phyloP scores from a whole-genome alignment of 2,888 invertebrate species.

The Pyrrhia umbra region DNA sequence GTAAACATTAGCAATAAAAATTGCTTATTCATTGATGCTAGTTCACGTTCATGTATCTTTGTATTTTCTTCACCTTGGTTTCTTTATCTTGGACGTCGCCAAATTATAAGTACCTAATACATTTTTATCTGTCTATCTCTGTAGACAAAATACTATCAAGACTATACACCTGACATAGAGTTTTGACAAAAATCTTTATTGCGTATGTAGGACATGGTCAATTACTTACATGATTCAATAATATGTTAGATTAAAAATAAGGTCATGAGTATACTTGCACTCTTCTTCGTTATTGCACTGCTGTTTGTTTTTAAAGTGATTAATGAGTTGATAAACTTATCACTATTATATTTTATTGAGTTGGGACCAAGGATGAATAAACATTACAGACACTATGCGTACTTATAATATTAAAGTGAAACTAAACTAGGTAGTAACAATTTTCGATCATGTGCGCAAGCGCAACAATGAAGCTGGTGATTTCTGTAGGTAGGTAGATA shows the following conservation, averaged over 20 bases:
- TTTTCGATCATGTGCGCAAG: conserved; percentile 8
- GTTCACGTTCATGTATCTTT: conserved; percentile 52
- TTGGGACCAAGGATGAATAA: conserved; percentile 18
- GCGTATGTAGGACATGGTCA: conserved; percentile 78
- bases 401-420: conserved; percentile 8
- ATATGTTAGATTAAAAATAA: conserved; percentile 60
- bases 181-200: conserved; percentile 65
- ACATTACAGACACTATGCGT: conserved; percentile 12
- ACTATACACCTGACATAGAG: conserved; percentile 57
- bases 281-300: conserved; percentile 43
- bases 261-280: conserved; percentile 54
- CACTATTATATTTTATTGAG: not conserved
- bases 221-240: conserved; percentile 63
- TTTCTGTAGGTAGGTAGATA: not conserved
- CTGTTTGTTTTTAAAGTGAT: conserved; percentile 31
- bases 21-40: conserved; percentile 30
- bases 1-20: not conserved
- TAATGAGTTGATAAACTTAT: conserved; percentile 16
- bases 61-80: conserved; percentile 58
- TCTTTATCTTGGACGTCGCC: conserved; percentile 62
- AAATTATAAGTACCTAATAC: conserved; percentile 66
- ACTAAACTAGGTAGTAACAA: not conserved
- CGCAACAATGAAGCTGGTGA: conserved; percentile 4
- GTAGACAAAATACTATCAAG: conserved; percentile 67
- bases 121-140: conserved; percentile 66